Conservation (phyloP, 2,113 vertebrate species). For the Campylorhamphus procurvoides region DNA sequence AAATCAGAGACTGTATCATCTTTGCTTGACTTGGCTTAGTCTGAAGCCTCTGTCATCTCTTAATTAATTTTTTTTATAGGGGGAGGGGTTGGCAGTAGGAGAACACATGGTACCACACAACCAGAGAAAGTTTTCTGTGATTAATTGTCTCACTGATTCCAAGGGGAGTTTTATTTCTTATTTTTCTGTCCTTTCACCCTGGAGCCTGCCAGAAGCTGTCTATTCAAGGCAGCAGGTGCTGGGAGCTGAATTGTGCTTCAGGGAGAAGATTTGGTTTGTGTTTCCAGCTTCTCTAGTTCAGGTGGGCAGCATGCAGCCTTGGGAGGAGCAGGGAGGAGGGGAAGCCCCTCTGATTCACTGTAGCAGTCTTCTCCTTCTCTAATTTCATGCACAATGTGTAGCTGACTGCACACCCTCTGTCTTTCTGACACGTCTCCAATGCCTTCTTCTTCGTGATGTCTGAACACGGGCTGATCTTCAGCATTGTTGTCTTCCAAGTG, state of each 20-base stretch:
- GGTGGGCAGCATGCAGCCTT: background rate
- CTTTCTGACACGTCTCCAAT: background rate
- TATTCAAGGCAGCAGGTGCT: background rate
- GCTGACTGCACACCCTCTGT: background rate
- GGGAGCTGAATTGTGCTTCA: background rate
- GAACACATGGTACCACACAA: background rate
- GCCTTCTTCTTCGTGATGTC: background rate
- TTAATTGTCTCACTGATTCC: background rate
- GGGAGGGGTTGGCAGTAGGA: background rate
- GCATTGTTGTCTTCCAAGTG: background rate
- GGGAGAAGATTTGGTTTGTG: rapidly evolving
- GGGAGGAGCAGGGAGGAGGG: background rate
- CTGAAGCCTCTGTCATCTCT: background rate
- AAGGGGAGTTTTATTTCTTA: background rate
- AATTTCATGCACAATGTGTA: background rate
- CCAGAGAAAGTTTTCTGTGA: background rate
- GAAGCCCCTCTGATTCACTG: background rate
- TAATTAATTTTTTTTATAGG: background rate
- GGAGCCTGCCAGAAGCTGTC: background rate
- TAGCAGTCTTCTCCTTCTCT: background rate
- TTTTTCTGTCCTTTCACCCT: background rate
- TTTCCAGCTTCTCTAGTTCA: background rate
- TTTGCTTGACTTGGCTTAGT: background rate
- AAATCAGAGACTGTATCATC: rapidly evolving
- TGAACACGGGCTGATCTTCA: background rate